Percentiles rank a stretch among this genome's conserved stretches.
Conservation (phyloP, 2,113 vertebrate species). For the Cercopithecus mona region DNA sequence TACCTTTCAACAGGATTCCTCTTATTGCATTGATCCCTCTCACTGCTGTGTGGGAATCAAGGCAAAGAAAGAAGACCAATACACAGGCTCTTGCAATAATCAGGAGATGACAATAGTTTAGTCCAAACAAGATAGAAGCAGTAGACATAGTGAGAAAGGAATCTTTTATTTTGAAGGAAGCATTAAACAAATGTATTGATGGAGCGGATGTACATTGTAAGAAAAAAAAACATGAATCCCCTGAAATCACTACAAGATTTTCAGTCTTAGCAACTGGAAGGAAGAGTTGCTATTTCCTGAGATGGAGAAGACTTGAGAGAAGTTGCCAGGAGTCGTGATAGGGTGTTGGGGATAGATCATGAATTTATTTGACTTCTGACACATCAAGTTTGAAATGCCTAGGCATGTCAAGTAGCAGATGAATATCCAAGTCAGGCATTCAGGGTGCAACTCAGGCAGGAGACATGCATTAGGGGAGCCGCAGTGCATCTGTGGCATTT, state of each 20-base stretch:
- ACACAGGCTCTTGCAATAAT: neutral
- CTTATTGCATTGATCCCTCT: neutral
- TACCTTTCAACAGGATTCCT: neutral
- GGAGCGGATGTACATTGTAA: neutral
- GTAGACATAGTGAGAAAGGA: neutral
- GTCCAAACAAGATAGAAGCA: neutral
- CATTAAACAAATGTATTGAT: neutral
- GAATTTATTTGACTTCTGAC: neutral
- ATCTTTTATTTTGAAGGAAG: neutral
- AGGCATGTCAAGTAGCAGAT: neutral
- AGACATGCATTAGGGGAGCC: neutral
- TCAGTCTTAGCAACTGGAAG: neutral
- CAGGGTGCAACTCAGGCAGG: neutral
- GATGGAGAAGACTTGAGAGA: neutral
- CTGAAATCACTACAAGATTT: neutral
- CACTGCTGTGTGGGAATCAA: neutral
- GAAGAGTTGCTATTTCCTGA: neutral
- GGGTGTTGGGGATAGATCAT: neutral
- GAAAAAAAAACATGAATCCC: neutral
- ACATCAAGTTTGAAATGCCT: neutral
- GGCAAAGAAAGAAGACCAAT: neutral
- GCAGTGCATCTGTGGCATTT: fast-evolving
- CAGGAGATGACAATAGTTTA: neutral
- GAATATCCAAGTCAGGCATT: neutral
- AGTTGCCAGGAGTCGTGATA: neutral